Percentiles rank a stretch among this genome's conserved stretches.
Evolutionary conservation across 2,113 vertebrate species (phyloP).

Genomic region (Grammomys surdaster): DNA sequence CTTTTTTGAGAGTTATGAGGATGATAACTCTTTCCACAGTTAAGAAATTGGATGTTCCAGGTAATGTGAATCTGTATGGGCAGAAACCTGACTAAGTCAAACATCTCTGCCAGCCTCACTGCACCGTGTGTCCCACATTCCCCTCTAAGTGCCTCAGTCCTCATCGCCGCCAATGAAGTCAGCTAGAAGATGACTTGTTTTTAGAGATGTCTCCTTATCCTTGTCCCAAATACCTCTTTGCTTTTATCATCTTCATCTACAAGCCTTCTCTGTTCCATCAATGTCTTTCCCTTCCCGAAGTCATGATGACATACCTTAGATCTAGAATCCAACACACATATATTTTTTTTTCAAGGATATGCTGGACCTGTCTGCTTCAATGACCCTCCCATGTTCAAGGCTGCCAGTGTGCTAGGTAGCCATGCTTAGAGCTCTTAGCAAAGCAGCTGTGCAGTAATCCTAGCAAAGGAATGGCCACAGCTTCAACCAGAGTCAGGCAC

Average conservation of each 20-base stretch:
- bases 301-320: background rate
- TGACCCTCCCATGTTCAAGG: background rate
- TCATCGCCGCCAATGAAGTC: background rate
- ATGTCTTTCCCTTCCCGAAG: background rate
- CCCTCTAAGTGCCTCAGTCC: background rate
- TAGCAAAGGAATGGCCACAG: background rate
- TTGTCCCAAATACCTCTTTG: background rate
- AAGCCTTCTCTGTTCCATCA: background rate
- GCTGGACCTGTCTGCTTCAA: no score
- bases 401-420: no score
- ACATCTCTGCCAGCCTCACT: background rate
- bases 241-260: background rate
- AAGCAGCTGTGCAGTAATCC: background rate
- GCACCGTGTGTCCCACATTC: background rate
- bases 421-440: background rate
- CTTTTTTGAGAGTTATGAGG: background rate
- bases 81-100: background rate
- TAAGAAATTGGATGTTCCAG: background rate
- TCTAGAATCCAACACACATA: background rate
- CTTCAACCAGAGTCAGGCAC: background rate
- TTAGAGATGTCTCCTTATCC: background rate
- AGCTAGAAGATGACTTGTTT: conserved; percentile 21
- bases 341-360: background rate
- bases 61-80: background rate
- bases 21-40: background rate